These are phyloP conservation scores for Chelon auratus DNA, from an alignment of 2,797 vertebrate species.

Conservation along the genomic window DNA sequence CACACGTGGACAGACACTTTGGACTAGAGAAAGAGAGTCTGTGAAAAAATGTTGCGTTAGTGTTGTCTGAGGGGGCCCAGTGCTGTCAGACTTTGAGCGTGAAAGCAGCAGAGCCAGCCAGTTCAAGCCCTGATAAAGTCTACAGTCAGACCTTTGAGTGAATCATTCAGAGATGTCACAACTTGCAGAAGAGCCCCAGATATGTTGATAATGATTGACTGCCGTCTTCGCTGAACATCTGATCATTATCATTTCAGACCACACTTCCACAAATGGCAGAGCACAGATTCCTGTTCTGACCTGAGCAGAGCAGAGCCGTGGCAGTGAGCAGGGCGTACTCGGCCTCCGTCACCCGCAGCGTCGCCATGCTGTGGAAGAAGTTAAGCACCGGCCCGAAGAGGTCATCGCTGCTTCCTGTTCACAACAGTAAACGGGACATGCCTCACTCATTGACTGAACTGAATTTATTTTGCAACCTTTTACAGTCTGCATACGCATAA, in stretches of 20 bases:
- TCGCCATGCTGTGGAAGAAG: constrained; percentile 94
- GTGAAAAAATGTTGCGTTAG: too few species aligned
- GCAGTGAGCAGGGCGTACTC: constrained; percentile 93
- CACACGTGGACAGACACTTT: too few species aligned
- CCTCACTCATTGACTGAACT: not conserved
- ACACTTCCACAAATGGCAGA: not conserved
- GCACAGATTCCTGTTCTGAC: constrained; percentile 72
- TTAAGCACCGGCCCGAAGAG: constrained; percentile 89
- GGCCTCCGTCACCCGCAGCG: constrained; percentile 87
- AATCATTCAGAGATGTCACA: not conserved
- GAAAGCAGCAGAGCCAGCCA: not conserved
- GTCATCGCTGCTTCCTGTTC: constrained; percentile 88
- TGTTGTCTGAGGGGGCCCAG: not conserved
- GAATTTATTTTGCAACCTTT: not conserved
- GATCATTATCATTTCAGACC: constrained; percentile 6
- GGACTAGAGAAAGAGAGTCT: too few species aligned
- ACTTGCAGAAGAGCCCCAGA: constrained; percentile 1
- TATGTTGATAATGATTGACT: constrained; percentile 5
- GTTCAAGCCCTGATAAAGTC: not conserved
- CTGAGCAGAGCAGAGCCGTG: constrained; percentile 93
- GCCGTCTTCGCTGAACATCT: not conserved
- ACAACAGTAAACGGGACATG: not conserved
- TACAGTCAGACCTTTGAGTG: constrained; percentile 1
- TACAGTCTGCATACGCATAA: not conserved
- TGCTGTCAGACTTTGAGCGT: not conserved